phyloP scores from a whole-genome alignment of 2,797 vertebrate genomes.

The Threskiornis aethiopicus region DNA sequence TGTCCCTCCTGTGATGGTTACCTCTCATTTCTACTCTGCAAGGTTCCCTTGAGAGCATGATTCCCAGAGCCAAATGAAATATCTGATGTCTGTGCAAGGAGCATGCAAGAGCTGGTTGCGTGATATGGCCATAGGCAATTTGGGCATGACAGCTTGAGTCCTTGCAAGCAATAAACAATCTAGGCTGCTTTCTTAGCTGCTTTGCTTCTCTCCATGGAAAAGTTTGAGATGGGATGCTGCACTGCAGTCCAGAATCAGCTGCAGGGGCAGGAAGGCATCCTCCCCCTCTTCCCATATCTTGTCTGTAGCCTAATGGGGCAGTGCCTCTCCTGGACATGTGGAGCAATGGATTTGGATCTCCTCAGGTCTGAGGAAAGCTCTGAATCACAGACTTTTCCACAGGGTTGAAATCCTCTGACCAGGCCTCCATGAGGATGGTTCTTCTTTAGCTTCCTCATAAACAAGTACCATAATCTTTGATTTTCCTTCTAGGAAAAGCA shows the following conservation, averaged over 20 bases:
- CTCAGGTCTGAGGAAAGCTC: neutral
- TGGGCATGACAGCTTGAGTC: neutral
- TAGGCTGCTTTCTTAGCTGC: neutral
- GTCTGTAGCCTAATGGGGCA: neutral
- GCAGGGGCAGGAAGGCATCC: neutral
- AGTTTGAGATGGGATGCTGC: neutral
- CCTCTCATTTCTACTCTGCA: neutral
- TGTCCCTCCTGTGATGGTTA: neutral
- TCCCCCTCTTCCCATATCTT: neutral
- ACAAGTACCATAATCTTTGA: neutral
- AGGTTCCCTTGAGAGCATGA: neutral
- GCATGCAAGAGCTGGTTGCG: fast-evolving
- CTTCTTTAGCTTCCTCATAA: neutral
- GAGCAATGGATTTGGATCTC: neutral
- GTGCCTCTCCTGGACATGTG: neutral
- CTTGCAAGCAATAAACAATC: neutral
- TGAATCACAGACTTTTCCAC: neutral
- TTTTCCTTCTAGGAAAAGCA: slow-evolving; percentile 64
- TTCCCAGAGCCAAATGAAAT: neutral
- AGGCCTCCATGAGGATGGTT: neutral
- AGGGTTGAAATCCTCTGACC: neutral
- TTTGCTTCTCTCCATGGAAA: neutral
- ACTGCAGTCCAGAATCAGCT: neutral
- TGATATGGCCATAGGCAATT: fast-evolving
- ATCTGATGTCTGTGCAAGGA: neutral